These are phyloP conservation scores for Upupa epops DNA, from an alignment of 2,113 vertebrate genomes.

Conservation along the genomic window DNA sequence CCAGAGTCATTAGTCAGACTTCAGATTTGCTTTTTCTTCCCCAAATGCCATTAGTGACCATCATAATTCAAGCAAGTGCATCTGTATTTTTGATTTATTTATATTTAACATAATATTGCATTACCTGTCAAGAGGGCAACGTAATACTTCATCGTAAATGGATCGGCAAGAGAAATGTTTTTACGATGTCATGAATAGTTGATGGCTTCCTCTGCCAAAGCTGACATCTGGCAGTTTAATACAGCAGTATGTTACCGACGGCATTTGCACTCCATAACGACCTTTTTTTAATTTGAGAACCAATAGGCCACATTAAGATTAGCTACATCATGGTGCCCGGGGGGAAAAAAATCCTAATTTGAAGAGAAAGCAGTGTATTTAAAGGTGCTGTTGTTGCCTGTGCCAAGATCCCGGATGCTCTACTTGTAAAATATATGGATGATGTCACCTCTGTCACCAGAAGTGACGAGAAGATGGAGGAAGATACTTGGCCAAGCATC, in stretches of 20 bases:
- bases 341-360: not conserved
- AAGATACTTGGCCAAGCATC: not conserved
- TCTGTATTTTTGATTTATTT: slow-evolving; percentile 64
- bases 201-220: slow-evolving; percentile 44
- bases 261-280: slow-evolving; percentile 11
- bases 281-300: slow-evolving; percentile 11
- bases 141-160: slow-evolving; percentile 60
- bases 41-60: slow-evolving; percentile 41
- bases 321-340: not conserved
- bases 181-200: slow-evolving; percentile 48
- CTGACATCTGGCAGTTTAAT: slow-evolving; percentile 65
- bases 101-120: slow-evolving; percentile 52
- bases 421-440: not conserved
- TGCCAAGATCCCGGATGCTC: not conserved
- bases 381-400: not conserved
- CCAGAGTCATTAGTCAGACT: slow-evolving; percentile 9
- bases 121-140: slow-evolving; percentile 62
- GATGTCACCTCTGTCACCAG: not conserved
- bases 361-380: not conserved
- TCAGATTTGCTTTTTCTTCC: slow-evolving; percentile 11
- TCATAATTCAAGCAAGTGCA: slow-evolving; percentile 17
- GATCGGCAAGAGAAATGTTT: slow-evolving; percentile 61
- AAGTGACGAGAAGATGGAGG: not conserved
- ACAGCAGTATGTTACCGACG: slow-evolving; percentile 34
- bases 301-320: slow-evolving; percentile 1